Conservation (phyloP, 2,797 vertebrate species). For the Onychomys arenicola region DNA sequence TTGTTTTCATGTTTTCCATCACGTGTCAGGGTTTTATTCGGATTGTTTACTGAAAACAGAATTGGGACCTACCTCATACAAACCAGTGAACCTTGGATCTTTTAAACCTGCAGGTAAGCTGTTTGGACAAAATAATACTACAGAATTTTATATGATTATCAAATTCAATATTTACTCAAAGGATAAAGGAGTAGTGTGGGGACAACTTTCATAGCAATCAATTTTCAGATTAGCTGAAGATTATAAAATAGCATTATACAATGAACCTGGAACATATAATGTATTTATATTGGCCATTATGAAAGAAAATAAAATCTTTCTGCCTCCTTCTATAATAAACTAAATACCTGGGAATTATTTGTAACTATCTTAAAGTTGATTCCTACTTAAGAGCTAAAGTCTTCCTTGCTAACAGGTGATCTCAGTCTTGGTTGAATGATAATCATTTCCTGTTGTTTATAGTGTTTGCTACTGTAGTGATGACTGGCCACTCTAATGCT, state of each 20-base stretch:
- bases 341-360: slow-evolving; percentile 79
- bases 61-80: background rate
- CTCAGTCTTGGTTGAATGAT: slow-evolving; percentile 78
- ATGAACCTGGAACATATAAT: slow-evolving; percentile 69
- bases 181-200: background rate
- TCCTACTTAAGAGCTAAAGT: slow-evolving; percentile 80
- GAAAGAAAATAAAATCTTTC: slow-evolving; percentile 75
- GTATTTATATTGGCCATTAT: slow-evolving; percentile 67
- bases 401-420: slow-evolving; percentile 81
- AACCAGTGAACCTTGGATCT: background rate
- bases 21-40: background rate
- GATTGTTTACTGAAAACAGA: background rate
- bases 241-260: slow-evolving; percentile 13
- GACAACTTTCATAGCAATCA: background rate
- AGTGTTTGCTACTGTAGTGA: slow-evolving; percentile 33
- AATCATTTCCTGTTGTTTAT: slow-evolving; percentile 77
- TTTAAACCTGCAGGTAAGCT: slow-evolving; percentile 3
- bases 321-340: slow-evolving; percentile 79
- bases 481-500: slow-evolving; percentile 35
- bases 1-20: background rate
- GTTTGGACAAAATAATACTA: background rate
- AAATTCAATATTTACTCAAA: slow-evolving; percentile 43
- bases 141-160: slow-evolving; percentile 21
- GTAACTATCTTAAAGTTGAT: slow-evolving; percentile 79
- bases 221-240: slow-evolving; percentile 59